These are phyloP conservation scores for Prorops nasuta DNA, from an alignment of 1,140 invertebrate genomes.

Conservation along the genomic window DNA sequence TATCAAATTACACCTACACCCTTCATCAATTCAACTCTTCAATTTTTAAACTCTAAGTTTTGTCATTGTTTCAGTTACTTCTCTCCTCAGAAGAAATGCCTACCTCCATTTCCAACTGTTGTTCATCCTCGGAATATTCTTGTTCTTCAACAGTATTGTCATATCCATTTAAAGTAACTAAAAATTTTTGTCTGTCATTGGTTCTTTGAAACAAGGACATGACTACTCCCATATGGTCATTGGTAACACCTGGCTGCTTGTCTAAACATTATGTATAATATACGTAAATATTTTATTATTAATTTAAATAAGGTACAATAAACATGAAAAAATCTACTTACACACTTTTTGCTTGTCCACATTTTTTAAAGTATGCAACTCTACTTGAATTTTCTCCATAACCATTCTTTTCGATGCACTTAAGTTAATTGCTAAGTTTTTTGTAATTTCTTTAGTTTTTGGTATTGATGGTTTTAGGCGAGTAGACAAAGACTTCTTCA, in stretches of 20 bases:
- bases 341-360: too few relatives aligned
- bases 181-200: constrained; percentile 51
- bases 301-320: neutral
- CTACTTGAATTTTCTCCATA: constrained; percentile 52
- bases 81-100: too few relatives aligned
- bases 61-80: too few relatives aligned
- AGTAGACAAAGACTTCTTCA: constrained; percentile 36
- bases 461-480: constrained; percentile 25
- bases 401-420: constrained; percentile 48
- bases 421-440: constrained; percentile 48
- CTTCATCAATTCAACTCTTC: too few relatives aligned
- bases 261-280: constrained; percentile 30
- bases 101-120: constrained; percentile 50
- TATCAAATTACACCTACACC: too few relatives aligned
- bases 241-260: constrained; percentile 33
- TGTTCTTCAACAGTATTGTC: constrained; percentile 46
- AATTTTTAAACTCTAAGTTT: too few relatives aligned
- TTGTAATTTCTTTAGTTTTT: constrained; percentile 29
- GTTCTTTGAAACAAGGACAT: constrained; percentile 53
- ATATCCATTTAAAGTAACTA: constrained; percentile 53
- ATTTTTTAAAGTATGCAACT: constrained; percentile 47
- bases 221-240: constrained; percentile 50
- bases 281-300: neutral
- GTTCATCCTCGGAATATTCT: constrained; percentile 40
- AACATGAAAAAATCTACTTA: constrained; percentile 31